Conservation (phyloP, 2,888 invertebrate genomes). For the Tromatobia lineatoria region DNA sequence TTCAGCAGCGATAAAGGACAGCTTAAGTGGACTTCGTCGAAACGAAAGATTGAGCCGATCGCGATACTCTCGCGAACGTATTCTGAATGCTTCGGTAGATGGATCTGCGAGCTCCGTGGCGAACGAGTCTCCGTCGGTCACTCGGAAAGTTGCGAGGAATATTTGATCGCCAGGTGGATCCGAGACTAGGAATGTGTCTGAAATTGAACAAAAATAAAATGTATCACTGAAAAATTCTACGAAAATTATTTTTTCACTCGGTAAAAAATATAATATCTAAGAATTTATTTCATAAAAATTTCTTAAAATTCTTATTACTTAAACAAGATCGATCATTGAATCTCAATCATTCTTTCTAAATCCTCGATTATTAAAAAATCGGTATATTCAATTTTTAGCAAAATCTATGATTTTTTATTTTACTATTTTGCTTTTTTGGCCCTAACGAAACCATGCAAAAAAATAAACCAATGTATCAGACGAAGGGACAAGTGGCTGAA, state of each 20-base stretch:
- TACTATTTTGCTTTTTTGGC: not conserved
- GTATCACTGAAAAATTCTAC: not conserved
- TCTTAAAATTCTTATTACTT: no score
- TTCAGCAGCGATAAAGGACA: conserved; percentile 92
- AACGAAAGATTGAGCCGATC: conserved; percentile 92
- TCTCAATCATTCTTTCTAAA: not conserved
- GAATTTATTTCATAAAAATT: not conserved
- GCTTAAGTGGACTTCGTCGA: conserved; percentile 90
- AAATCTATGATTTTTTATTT: not conserved
- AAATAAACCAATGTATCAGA: not conserved
- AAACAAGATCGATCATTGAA: no score
- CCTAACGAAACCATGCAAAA: not conserved
- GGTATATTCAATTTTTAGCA: not conserved
- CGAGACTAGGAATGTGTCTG: conserved; percentile 91
- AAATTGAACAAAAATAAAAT: conserved; percentile 78
- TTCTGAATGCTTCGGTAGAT: conserved; percentile 90
- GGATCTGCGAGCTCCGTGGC: conserved; percentile 89
- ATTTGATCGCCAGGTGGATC: conserved; percentile 92
- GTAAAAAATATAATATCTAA: not conserved
- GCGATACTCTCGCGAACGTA: conserved; percentile 91
- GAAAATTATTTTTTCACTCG: not conserved
- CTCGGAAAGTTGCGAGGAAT: conserved; percentile 93
- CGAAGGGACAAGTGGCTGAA: conserved; percentile 5
- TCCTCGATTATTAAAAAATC: not conserved
- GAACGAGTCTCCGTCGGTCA: conserved; percentile 90